Evolutionary conservation across 64 coral and sea anemone species (phyloP).

Genomic region (Montipora capricornis): DNA sequence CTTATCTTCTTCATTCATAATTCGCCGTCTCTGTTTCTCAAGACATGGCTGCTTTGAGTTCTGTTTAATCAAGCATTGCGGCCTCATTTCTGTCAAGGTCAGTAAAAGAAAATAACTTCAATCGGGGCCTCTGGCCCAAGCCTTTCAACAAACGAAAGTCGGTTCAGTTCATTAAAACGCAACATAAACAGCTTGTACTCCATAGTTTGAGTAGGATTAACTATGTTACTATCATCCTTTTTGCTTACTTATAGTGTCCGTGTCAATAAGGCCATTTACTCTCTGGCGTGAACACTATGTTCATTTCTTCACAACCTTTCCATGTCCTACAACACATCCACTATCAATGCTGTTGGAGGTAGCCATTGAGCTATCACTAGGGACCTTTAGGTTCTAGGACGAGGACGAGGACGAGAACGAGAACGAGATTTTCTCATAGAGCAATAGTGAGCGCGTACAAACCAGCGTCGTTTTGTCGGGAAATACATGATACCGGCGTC

Average conservation of each 20-base stretch:
- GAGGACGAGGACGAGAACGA: too few relatives aligned
- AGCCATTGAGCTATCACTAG: background rate
- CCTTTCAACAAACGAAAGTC: conserved; percentile 68
- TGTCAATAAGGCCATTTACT: background rate
- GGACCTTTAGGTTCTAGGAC: too few relatives aligned
- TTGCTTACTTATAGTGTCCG: conserved; percentile 5
- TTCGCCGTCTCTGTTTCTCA: conserved; percentile 10
- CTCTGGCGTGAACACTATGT: conserved; percentile 7
- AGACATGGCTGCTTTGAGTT: conserved; percentile 44
- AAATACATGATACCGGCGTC: too few relatives aligned
- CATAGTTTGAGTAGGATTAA: conserved; percentile 3
- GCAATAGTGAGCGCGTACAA: too few relatives aligned
- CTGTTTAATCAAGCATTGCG: conserved; percentile 20
- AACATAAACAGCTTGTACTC: background rate
- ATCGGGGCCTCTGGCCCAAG: conserved; percentile 34
- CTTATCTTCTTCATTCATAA: background rate
- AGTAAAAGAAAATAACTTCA: conserved; percentile 38
- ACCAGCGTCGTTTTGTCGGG: too few relatives aligned
- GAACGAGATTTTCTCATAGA: too few relatives aligned
- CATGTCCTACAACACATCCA: background rate
- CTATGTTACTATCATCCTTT: background rate
- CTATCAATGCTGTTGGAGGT: background rate
- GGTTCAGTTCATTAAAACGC: conserved; percentile 58
- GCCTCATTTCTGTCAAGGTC: conserved; percentile 50
- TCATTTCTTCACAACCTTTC: background rate